Evolutionary conservation across 2,888 invertebrate genomes (phyloP), one percentile per base, ranked within the genome.

Genomic region (Onchidella celtica): DNA sequence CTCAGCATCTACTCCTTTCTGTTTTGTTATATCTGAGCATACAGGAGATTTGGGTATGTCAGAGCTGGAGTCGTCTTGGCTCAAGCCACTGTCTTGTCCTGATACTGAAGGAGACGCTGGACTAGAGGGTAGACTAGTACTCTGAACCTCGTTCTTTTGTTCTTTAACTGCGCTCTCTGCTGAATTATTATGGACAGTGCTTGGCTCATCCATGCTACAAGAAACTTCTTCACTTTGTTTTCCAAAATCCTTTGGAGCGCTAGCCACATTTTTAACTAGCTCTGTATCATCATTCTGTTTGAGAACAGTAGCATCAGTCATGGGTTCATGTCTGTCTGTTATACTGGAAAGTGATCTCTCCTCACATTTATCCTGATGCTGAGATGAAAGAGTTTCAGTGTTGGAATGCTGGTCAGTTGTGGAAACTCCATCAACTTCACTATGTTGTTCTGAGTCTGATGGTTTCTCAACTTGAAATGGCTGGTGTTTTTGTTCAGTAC

Each of bases 81-180:
- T 65, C 29, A 79, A 4, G 0, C 74, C 74, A 57, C 75, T 81
- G 47, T 75, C 75, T 59, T 81, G 75, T 14, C 75, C 75, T 55
- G 29, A 38, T 3, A 24, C 21, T 24, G 70, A 72, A 36, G 6
- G 29, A 9, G 74, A 55, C 3, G 38, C 32, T 27, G 66, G 69
- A 55, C 32, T 81, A 59, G 61, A 59, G 36, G 59, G 2, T 27
- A 34, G n/a, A 40, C 57, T 47, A 1, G 61, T 21, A 72, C 17
- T 57, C 9, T 55, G 55, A 21, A 57, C 34, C 24, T 27, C n/a
- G n/a, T n/a, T n/a, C n/a, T n/a, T n/a, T n/a, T n/a, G 29, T n/a
- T 38, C 36, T 21, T 2, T 1, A 1, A 55, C 55, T 55, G 32
- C n/a, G 21, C 55, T 32, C 11, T 72, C 55, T 32, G 14, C 32